Percentiles rank a stretch among this genome's conserved stretches.
phyloP scores from a whole-genome alignment of 2,888 invertebrate species.

The Metallyticus violacea region DNA sequence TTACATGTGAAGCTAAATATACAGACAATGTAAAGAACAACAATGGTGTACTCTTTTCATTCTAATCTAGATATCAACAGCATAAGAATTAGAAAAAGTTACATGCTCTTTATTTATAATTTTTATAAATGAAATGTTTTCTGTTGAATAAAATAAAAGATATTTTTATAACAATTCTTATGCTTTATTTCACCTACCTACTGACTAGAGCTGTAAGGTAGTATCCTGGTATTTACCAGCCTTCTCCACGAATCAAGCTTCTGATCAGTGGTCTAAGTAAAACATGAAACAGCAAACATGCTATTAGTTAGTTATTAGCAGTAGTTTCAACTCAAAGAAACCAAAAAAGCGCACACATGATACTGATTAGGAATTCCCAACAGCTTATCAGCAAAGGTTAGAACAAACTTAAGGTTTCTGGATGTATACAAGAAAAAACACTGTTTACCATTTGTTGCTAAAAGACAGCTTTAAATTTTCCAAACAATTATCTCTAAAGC shows the following conservation, averaged over 20 bases:
- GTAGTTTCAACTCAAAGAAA: neutral
- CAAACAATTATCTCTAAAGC: neutral
- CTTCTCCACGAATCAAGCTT: slow-evolving; percentile 21
- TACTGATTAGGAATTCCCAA: neutral
- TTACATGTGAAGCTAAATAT: no score
- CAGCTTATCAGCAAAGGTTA: neutral
- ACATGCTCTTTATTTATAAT: no score
- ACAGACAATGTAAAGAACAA: no score
- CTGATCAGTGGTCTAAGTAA: slow-evolving; percentile 34
- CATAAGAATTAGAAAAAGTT: no score
- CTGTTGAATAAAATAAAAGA: neutral
- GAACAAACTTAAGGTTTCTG: neutral
- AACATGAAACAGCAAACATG: slow-evolving; percentile 35
- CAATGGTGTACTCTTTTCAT: no score
- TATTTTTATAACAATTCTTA: neutral
- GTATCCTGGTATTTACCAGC: slow-evolving; percentile 20
- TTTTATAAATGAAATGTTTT: neutral
- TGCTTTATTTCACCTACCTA: slow-evolving; percentile 29
- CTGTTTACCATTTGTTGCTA: neutral
- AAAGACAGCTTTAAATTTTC: neutral
- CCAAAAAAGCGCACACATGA: neutral
- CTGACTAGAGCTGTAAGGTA: slow-evolving; percentile 31
- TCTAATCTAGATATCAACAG: no score
- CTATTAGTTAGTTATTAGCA: slow-evolving; percentile 29
- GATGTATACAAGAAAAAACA: neutral